These are phyloP conservation scores for Sceloporus undulatus DNA, from an alignment of 2,113 vertebrate genomes.

Conservation along the genomic window DNA sequence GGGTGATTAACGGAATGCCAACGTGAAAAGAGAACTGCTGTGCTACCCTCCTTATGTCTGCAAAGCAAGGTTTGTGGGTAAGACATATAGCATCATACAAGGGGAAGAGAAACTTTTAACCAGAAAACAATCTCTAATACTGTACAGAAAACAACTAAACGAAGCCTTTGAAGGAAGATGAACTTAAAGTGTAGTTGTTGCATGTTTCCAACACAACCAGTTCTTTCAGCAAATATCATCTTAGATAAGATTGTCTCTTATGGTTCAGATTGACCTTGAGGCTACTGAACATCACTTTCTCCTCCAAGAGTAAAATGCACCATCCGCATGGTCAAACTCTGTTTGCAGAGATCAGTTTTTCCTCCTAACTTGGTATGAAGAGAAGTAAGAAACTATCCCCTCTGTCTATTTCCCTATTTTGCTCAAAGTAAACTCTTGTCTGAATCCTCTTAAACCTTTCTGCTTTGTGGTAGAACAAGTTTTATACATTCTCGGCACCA, in stretches of 20 bases:
- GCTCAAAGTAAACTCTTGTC: background rate
- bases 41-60: background rate
- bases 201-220: conserved; percentile 19
- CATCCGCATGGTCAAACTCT: background rate
- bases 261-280: conserved; percentile 17
- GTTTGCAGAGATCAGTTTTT: background rate
- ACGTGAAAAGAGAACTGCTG: conserved; percentile 13
- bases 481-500: background rate
- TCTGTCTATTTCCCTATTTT: background rate
- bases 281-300: background rate
- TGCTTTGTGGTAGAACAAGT: background rate
- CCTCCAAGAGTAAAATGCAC: background rate
- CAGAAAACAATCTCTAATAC: background rate
- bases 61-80: conserved; percentile 1
- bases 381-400: background rate
- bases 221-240: background rate
- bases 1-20: conserved; percentile 40
- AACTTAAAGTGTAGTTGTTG: conserved; percentile 20
- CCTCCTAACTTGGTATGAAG: background rate
- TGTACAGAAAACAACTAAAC: conserved; percentile 19
- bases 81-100: conserved; percentile 18
- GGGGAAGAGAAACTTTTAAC: conserved; percentile 15
- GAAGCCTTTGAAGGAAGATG: conserved; percentile 13
- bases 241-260: conserved; percentile 19
- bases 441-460: background rate